A percentile compares a stretch with the other conserved stretches of the same genome.
phyloP scores from a whole-genome alignment of 2,888 invertebrate species.

The Bellardia pandia region DNA sequence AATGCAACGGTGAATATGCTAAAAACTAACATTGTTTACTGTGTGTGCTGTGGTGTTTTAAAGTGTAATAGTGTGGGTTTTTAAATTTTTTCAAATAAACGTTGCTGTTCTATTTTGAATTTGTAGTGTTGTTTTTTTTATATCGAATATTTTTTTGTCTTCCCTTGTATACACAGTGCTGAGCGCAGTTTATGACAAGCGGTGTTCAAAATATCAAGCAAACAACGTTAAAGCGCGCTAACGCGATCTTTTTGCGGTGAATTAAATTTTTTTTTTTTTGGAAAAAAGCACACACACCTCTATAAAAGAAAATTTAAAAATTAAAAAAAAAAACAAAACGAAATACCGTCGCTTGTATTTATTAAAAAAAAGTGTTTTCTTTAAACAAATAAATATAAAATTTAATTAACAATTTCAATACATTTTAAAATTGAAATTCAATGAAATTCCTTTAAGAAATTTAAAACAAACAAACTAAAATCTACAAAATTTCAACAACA shows the following conservation, averaged over 20 bases:
- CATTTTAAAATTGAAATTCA: conserved; percentile 71
- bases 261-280: neutral
- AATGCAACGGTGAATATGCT: conserved; percentile 37
- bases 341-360: conserved; percentile 42
- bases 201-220: conserved; percentile 72
- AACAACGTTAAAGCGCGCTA: conserved; percentile 63
- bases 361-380: conserved; percentile 21
- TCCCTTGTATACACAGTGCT: conserved; percentile 45
- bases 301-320: neutral
- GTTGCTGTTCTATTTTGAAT: conserved; percentile 52
- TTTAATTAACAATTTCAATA: conserved; percentile 14
- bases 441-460: conserved; percentile 68
- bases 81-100: conserved; percentile 26
- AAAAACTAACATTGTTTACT: neutral
- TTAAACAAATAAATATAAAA: conserved; percentile 28
- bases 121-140: conserved; percentile 22
- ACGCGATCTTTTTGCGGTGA: conserved; percentile 54
- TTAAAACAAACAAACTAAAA: conserved; percentile 49
- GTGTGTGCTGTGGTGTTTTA: neutral
- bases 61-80: conserved; percentile 26
- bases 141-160: conserved; percentile 36
- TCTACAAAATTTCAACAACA: conserved; percentile 53
- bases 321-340: conserved; percentile 18
- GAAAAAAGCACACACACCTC: conserved; percentile 7
- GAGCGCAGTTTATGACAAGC: conserved; percentile 72